Evolutionary conservation across 1,140 invertebrate species (phyloP).

Genomic region (Dreissena polymorpha): DNA sequence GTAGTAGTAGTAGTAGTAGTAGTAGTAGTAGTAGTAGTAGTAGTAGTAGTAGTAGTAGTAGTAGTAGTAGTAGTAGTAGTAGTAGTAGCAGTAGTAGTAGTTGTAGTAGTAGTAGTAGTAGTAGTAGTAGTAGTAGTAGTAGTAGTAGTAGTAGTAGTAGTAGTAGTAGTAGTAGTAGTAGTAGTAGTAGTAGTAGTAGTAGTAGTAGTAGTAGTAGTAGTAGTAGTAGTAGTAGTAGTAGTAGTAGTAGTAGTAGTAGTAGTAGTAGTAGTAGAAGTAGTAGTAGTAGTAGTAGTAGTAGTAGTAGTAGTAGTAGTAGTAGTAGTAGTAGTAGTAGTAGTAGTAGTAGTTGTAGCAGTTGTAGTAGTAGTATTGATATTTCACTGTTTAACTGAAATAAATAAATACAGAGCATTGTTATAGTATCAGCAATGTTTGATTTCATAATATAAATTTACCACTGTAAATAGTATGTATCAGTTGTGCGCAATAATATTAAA

Average conservation of each 20-base stretch:
- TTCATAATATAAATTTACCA: no score
- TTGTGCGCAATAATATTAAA: no score
- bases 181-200: slow-evolving; percentile 35
- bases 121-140: slow-evolving; percentile 38
- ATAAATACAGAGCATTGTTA: no score
- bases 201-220: slow-evolving; percentile 38
- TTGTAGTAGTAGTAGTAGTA: slow-evolving; percentile 12
- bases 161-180: slow-evolving; percentile 14
- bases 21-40: background rate
- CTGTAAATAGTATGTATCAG: no score
- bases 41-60: slow-evolving; percentile 8
- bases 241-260: slow-evolving; percentile 40
- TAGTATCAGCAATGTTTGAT: no score
- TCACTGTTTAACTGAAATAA: no score
- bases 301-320: slow-evolving; percentile 43
- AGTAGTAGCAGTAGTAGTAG: slow-evolving; percentile 22
- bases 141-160: slow-evolving; percentile 14
- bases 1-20: background rate
- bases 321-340: no score
- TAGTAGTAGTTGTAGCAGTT: no score
- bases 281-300: slow-evolving; percentile 49
- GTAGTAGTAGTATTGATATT: no score
- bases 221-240: slow-evolving; percentile 47
- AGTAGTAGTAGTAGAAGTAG: slow-evolving; percentile 39
- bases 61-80: no score